Percentiles rank a stretch among this genome's conserved stretches.
phyloP scores from a whole-genome alignment of 1,140 invertebrate genomes.

The Papilio machaon region DNA sequence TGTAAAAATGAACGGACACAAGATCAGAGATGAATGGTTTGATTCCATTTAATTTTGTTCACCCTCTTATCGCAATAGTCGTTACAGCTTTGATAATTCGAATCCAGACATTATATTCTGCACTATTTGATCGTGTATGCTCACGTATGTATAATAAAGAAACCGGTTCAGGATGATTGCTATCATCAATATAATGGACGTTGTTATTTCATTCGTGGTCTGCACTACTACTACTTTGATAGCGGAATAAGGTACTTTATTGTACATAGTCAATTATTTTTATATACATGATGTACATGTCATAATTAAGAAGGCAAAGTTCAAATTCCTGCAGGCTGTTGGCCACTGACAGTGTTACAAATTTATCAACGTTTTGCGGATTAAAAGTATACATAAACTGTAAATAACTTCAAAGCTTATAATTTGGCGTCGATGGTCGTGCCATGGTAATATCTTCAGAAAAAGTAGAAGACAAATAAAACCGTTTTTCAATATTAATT shows the following conservation, averaged over 20 bases:
- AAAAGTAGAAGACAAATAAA: too few species aligned
- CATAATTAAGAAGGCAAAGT: background rate
- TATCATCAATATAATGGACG: conserved; percentile 9
- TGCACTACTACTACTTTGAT: conserved; percentile 25
- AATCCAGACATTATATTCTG: conserved; percentile 15
- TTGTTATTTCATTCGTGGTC: conserved; percentile 16
- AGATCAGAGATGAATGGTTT: background rate
- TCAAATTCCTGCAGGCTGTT: conserved; percentile 12
- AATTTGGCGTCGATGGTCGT: too few species aligned
- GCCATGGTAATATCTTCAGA: too few species aligned
- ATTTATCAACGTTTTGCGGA: background rate
- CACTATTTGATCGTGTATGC: background rate
- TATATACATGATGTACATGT: background rate
- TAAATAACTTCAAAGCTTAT: background rate
- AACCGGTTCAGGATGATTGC: conserved; percentile 24
- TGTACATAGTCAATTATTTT: conserved; percentile 9
- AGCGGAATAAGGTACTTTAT: conserved; percentile 19
- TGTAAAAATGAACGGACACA: background rate
- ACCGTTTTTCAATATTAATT: too few species aligned
- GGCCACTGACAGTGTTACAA: background rate
- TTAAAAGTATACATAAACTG: background rate
- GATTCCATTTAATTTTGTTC: background rate
- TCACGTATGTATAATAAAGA: conserved; percentile 13
- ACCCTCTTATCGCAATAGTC: background rate
- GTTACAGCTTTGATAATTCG: background rate